Percentiles rank a stretch among this genome's conserved stretches.
Evolutionary conservation across 2,113 vertebrate genomes (phyloP).

Genomic region (Neotoma lepida): DNA sequence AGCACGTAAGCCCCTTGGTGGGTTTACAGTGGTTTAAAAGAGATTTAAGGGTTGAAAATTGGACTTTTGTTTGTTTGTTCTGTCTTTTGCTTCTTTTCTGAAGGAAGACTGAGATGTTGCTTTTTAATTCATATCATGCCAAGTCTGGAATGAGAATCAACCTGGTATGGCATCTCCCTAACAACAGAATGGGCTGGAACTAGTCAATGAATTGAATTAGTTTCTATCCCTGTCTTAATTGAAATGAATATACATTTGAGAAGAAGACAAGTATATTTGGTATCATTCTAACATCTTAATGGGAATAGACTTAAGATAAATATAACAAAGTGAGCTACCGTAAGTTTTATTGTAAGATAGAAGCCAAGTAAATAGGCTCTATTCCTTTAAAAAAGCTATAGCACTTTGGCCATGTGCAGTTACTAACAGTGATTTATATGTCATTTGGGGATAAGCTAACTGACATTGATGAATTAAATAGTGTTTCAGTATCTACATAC

Average conservation of each 20-base stretch:
- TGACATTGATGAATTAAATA: background rate
- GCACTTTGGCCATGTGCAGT: background rate
- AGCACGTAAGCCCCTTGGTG: background rate
- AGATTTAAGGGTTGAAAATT: conserved; percentile 4
- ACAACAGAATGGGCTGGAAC: background rate
- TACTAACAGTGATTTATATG: conserved; percentile 36
- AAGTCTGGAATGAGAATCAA: background rate
- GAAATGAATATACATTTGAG: conserved; percentile 54
- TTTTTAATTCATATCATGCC: conserved; percentile 37
- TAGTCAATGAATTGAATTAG: conserved; percentile 30
- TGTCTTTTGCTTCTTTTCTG: conserved; percentile 58
- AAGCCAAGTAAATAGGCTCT: conserved; percentile 53
- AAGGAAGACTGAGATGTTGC: background rate
- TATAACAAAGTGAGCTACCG: conserved; percentile 49
- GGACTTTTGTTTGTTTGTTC: background rate
- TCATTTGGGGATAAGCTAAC: conserved; percentile 15
- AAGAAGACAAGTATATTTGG: conserved; percentile 46
- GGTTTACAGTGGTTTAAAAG: background rate
- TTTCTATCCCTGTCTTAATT: conserved; percentile 44
- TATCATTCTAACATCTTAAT: conserved; percentile 73
- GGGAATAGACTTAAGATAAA: conserved; percentile 73
- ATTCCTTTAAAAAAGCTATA: conserved; percentile 24
- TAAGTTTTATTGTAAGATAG: conserved; percentile 40
- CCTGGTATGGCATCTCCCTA: background rate
- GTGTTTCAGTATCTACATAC: conserved; percentile 11